Evolutionary conservation across 2,888 invertebrate species (phyloP).

Genomic region (Drosophila colorata): DNA sequence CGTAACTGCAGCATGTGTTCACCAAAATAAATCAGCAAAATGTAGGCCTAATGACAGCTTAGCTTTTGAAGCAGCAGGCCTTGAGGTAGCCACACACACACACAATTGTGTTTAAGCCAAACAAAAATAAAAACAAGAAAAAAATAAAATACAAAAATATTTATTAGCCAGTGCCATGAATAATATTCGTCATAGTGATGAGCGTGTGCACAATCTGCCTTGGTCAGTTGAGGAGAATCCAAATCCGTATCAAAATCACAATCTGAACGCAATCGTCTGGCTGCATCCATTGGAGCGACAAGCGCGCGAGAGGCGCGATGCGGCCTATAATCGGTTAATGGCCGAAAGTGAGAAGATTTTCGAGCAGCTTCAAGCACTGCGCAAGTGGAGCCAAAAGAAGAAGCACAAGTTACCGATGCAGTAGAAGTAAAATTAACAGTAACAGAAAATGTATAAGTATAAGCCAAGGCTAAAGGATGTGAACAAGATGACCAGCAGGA

Average conservation of each 20-base stretch:
- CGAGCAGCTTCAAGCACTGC: background rate
- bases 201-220: constrained; percentile 11
- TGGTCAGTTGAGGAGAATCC: constrained; percentile 3
- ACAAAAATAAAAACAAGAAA: background rate
- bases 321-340: background rate
- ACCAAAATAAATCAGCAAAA: constrained; percentile 2
- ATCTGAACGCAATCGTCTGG: constrained; percentile 20
- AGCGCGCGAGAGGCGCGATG: constrained; percentile 7
- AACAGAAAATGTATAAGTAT: too few species aligned
- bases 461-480: background rate
- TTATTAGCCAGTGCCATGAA: constrained; percentile 10
- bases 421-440: too few species aligned
- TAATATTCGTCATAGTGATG: constrained; percentile 12
- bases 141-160: background rate
- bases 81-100: background rate
- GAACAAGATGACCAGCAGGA: background rate
- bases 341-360: constrained; percentile 12
- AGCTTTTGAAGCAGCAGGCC: constrained; percentile 3
- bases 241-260: constrained; percentile 2
- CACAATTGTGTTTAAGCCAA: background rate
- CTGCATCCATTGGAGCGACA: constrained; percentile 18
- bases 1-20: constrained; percentile 11
- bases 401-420: background rate
- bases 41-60: constrained; percentile 1
- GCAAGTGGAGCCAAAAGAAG: background rate